These are phyloP conservation scores for Chitala chitala DNA, from an alignment of 2,113 vertebrate species.

Conservation along the genomic window DNA sequence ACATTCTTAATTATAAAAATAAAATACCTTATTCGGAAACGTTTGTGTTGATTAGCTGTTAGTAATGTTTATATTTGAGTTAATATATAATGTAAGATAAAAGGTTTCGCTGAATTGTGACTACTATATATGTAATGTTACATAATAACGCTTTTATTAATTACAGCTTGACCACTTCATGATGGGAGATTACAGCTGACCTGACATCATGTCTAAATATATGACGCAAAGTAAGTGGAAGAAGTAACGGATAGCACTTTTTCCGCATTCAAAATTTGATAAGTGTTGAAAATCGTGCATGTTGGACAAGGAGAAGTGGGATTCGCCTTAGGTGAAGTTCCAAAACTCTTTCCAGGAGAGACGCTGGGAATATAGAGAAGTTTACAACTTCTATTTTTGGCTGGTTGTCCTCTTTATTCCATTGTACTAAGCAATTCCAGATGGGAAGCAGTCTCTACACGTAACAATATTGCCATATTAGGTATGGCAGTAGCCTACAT, in stretches of 20 bases:
- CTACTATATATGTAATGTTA: too few relatives aligned
- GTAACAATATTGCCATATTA: conserved; percentile 99
- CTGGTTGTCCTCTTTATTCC: conserved; percentile 68
- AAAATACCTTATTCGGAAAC: too few relatives aligned
- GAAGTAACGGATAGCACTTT: neutral
- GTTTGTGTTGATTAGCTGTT: too few relatives aligned
- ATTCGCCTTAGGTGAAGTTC: neutral
- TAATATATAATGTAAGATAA: too few relatives aligned
- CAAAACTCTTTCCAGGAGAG: conserved; percentile 29
- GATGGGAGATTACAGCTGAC: too few relatives aligned
- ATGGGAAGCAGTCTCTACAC: conserved; percentile 89
- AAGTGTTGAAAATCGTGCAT: neutral
- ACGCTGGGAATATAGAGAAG: conserved; percentile 51
- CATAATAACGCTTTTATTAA: too few relatives aligned
- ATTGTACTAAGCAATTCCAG: conserved; percentile 84
- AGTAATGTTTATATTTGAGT: too few relatives aligned
- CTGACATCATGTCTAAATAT: too few relatives aligned
- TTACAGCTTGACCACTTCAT: too few relatives aligned
- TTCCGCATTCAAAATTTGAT: neutral
- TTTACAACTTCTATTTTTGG: conserved; percentile 73
- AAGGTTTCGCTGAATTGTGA: too few relatives aligned
- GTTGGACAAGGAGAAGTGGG: neutral
- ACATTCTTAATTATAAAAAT: too few relatives aligned
- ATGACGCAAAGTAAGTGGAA: too few relatives aligned
- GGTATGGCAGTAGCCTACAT: conserved; percentile 96